phyloP scores from a whole-genome alignment of 1,140 invertebrate genomes.

The Hylyphantes graminicola region DNA sequence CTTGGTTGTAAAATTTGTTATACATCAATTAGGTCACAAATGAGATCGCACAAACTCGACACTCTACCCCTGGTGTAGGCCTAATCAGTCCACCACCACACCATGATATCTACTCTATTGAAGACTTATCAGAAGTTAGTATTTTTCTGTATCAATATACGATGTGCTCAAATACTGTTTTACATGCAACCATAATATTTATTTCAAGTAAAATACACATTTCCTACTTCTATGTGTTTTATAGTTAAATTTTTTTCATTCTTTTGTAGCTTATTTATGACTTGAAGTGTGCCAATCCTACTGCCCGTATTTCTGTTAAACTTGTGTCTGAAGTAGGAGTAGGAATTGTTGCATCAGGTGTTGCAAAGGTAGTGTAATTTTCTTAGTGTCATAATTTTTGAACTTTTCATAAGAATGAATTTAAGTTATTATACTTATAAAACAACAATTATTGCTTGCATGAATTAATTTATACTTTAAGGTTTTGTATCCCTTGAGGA shows the following conservation, averaged over 20 bases:
- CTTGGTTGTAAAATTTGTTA: not conserved
- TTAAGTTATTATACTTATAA: not conserved
- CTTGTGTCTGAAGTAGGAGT: constrained; percentile 98
- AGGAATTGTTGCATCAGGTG: constrained; percentile 96
- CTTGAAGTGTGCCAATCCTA: constrained; percentile 96
- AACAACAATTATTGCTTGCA: not conserved
- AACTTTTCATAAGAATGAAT: not conserved
- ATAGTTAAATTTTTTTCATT: not conserved
- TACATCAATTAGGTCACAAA: constrained; percentile 72
- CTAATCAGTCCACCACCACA: constrained; percentile 98
- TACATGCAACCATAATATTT: not conserved
- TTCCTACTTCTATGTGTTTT: not conserved
- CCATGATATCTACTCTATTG: constrained; percentile 99
- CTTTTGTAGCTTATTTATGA: constrained; percentile 87
- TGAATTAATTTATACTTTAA: too few species aligned
- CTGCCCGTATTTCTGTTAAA: constrained; percentile 95
- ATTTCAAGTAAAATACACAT: not conserved
- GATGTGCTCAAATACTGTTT: not conserved
- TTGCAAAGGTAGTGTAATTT: constrained; percentile 84
- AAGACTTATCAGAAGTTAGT: constrained; percentile 88
- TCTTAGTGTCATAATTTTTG: not conserved
- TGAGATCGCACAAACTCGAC: constrained; percentile 93
- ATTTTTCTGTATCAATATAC: constrained; percentile 1
- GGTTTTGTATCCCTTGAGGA: too few species aligned
- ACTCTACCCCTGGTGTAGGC: constrained; percentile 95